A percentile compares a stretch with the other conserved stretches of the same genome.
Conservation (phyloP, 1,140 invertebrate genomes). For the Ooceraea biroi region DNA sequence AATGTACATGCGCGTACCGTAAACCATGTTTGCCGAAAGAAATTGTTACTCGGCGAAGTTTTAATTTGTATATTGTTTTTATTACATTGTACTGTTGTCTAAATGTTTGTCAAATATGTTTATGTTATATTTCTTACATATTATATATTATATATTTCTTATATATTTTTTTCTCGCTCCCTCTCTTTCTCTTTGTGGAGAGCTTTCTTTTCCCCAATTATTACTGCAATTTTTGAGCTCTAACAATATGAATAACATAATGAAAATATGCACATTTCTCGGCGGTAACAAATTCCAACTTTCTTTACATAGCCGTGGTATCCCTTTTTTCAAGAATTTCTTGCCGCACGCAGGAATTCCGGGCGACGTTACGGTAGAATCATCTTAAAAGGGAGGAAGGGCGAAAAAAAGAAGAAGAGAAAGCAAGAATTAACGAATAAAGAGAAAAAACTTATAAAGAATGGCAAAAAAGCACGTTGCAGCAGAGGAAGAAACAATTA, state of each 20-base stretch:
- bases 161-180: not conserved
- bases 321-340: conserved; percentile 62
- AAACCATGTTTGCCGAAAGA: too few relatives aligned
- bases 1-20: too few relatives aligned
- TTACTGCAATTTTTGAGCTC: conserved; percentile 16
- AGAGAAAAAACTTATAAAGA: conserved; percentile 42
- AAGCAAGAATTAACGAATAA: conserved; percentile 49
- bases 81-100: too few relatives aligned
- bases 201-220: not conserved
- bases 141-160: too few relatives aligned
- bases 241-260: not conserved
- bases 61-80: too few relatives aligned
- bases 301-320: conserved; percentile 26
- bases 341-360: conserved; percentile 65
- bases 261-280: conserved; percentile 49
- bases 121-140: too few relatives aligned
- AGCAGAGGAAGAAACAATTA: conserved; percentile 52
- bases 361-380: conserved; percentile 39
- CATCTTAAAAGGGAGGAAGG: conserved; percentile 42
- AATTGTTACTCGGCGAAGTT: too few relatives aligned
- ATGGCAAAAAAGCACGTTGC: conserved; percentile 25
- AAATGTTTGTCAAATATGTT: too few relatives aligned
- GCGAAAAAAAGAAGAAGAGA: conserved; percentile 11
- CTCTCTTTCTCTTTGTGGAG: not conserved
- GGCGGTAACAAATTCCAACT: conserved; percentile 44